phyloP scores from a whole-genome alignment of 2,797 vertebrate genomes.

The Scleropages formosus region DNA sequence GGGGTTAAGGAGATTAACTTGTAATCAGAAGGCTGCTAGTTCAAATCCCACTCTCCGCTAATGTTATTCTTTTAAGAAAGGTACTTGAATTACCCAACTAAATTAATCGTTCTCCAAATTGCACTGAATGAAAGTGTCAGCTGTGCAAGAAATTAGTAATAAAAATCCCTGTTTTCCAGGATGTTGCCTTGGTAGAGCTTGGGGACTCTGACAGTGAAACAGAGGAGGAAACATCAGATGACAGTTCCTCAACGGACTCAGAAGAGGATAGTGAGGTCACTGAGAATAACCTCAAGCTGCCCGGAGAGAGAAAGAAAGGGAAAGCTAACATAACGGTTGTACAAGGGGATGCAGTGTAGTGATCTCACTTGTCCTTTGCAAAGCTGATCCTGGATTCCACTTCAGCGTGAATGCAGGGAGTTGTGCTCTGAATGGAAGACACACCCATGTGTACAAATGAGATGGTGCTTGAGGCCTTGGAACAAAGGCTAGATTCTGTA shows the following conservation, averaged over 20 bases:
- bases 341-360: conserved; percentile 46
- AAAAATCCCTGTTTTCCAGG: conserved; percentile 58
- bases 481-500: not conserved
- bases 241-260: conserved; percentile 60
- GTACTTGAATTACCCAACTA: too few relatives aligned
- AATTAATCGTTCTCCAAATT: too few relatives aligned
- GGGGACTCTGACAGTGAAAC: conserved; percentile 63
- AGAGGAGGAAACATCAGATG: conserved; percentile 54
- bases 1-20: too few relatives aligned
- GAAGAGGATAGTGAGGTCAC: conserved; percentile 63
- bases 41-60: too few relatives aligned
- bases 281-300: conserved; percentile 75
- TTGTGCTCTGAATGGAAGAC: not conserved
- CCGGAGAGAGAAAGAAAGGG: conserved; percentile 63
- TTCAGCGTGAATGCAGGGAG: not conserved
- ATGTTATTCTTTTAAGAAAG: too few relatives aligned
- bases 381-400: not conserved
- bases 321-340: conserved; percentile 78
- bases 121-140: too few relatives aligned
- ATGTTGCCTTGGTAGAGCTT: conserved; percentile 84
- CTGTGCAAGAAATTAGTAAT: too few relatives aligned
- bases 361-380: not conserved
- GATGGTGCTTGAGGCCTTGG: conserved; percentile 9
- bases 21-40: too few relatives aligned
- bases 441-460: too few relatives aligned